These are phyloP conservation scores for Alethe diademata DNA, from an alignment of 2,113 vertebrate species.

Conservation along the genomic window DNA sequence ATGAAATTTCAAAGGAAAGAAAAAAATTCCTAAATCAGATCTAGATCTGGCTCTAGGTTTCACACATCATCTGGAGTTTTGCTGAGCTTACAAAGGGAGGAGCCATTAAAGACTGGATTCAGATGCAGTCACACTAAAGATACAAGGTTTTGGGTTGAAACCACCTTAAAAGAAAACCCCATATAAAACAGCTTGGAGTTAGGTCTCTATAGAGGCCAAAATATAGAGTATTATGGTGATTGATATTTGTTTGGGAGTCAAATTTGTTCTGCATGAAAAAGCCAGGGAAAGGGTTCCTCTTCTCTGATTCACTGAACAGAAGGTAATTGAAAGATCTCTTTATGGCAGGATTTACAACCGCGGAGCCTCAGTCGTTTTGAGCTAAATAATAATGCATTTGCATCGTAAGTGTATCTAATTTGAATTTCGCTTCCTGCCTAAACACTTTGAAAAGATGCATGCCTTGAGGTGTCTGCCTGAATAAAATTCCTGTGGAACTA, in stretches of 20 bases:
- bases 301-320: slow-evolving; percentile 61
- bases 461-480: slow-evolving; percentile 61
- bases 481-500: slow-evolving; percentile 54
- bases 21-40: background rate
- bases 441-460: slow-evolving; percentile 63
- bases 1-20: background rate
- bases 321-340: slow-evolving; percentile 57
- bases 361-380: slow-evolving; percentile 43
- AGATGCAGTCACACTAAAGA: slow-evolving; percentile 9
- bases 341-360: slow-evolving; percentile 58
- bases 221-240: slow-evolving; percentile 66
- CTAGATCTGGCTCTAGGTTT: background rate
- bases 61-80: background rate
- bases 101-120: background rate
- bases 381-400: slow-evolving; percentile 64
- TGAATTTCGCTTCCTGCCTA: slow-evolving; percentile 69
- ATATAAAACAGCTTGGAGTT: background rate
- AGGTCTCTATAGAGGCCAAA: slow-evolving; percentile 24
- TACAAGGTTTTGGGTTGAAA: slow-evolving; percentile 5
- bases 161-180: background rate
- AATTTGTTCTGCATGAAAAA: slow-evolving; percentile 70
- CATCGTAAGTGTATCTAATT: slow-evolving; percentile 67
- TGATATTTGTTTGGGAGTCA: slow-evolving; percentile 67
- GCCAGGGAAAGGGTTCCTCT: slow-evolving; percentile 46
- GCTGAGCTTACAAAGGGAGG: background rate